phyloP scores from a whole-genome alignment of 2,797 vertebrate genomes.

The Merluccius polli region DNA sequence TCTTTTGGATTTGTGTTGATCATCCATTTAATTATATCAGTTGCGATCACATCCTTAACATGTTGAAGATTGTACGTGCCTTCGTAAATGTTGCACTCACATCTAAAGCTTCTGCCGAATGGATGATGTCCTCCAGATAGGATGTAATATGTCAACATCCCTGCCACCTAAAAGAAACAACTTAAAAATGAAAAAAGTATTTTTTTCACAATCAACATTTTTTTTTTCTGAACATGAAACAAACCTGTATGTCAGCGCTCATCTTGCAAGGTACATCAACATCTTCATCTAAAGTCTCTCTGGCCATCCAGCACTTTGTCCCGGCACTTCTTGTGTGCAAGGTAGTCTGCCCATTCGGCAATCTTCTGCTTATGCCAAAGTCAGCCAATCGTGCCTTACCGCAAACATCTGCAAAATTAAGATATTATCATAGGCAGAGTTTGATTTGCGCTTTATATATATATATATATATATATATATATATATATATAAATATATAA shows the following conservation, averaged over 20 bases:
- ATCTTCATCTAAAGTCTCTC: conserved; percentile 43
- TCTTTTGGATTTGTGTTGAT: conserved; percentile 43
- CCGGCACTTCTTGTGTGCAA: conserved; percentile 43
- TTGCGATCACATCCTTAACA: conserved; percentile 51
- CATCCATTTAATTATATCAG: conserved; percentile 62
- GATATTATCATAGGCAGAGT: too few relatives aligned
- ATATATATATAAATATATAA: too few relatives aligned
- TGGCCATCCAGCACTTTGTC: conserved; percentile 66
- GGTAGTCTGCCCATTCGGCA: conserved; percentile 48
- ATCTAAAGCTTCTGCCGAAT: conserved; percentile 26
- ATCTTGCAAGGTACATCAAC: conserved; percentile 42
- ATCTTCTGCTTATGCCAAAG: conserved; percentile 63
- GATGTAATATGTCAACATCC: conserved; percentile 67
- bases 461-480: too few relatives aligned
- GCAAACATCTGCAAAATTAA: conserved; percentile 38
- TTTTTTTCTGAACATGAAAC: not conserved
- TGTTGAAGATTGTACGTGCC: conserved; percentile 49
- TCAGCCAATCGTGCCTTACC: conserved; percentile 57
- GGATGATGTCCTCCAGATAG: conserved; percentile 64
- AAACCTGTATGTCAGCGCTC: conserved; percentile 62
- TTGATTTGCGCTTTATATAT: too few relatives aligned
- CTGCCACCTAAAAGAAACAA: conserved; percentile 53
- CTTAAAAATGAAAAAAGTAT: not conserved
- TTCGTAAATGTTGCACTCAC: conserved; percentile 30
- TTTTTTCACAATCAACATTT: not conserved